These are phyloP conservation scores for Coenobita brevimanus DNA, from an alignment of 1,140 invertebrate genomes.

Conservation along the genomic window DNA sequence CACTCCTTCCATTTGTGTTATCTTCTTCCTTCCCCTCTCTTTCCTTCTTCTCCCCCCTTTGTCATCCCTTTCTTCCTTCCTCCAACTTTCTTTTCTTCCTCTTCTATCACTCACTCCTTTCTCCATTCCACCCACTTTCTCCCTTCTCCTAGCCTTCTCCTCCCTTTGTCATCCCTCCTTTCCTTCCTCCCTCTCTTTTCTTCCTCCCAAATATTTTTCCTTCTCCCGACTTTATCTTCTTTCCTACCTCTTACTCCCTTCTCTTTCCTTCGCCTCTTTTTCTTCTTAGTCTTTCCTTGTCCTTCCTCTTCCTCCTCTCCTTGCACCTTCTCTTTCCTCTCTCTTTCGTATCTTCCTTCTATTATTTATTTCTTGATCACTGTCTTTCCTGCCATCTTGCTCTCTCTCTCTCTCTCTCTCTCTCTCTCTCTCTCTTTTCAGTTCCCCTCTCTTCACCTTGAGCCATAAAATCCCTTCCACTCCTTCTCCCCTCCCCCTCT, in stretches of 20 bases:
- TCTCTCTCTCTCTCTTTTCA: constrained; percentile 10
- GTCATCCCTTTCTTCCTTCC: neutral
- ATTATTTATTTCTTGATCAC: neutral
- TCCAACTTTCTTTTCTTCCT: neutral
- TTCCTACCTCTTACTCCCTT: neutral
- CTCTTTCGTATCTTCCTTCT: neutral
- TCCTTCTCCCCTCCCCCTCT: no score
- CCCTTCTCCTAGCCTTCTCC: neutral
- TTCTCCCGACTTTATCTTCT: neutral
- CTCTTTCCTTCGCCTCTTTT: neutral
- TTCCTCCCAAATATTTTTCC: neutral
- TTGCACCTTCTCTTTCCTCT: neutral
- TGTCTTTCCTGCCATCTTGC: neutral
- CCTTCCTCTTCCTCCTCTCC: neutral
- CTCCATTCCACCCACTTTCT: neutral
- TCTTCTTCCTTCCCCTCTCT: neutral
- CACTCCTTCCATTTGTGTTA: neutral
- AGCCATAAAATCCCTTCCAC: neutral
- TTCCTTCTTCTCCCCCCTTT: neutral
- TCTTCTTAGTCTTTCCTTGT: neutral
- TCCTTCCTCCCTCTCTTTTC: neutral
- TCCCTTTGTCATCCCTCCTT: neutral
- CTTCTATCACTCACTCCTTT: neutral
- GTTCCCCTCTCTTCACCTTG: neutral
- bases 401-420: constrained; percentile 26